Conservation (phyloP, 30 jellyfish, hydroid and myxozoan species). For the Pelagia noctiluca region DNA sequence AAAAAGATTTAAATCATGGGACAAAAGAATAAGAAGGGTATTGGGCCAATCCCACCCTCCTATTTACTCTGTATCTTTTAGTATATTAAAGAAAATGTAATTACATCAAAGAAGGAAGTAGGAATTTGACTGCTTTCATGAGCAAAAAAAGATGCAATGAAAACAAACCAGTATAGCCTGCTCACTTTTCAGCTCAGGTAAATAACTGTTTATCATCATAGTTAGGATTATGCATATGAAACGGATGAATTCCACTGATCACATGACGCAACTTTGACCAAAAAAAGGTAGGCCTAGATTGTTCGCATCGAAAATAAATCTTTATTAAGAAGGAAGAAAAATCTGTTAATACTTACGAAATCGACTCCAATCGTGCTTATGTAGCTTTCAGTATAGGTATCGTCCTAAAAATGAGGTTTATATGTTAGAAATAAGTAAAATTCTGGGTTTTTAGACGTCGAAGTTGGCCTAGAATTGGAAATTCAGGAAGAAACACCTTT, state of each 20-base stretch:
- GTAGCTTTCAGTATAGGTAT: slow-evolving; percentile 98
- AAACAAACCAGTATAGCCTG: not conserved
- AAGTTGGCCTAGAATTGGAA: not conserved
- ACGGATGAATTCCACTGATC: not conserved
- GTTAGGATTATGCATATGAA: not conserved
- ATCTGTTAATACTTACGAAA: slow-evolving; percentile 80
- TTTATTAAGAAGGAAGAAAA: not conserved
- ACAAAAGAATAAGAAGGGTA: too few relatives aligned
- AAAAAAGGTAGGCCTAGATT: slow-evolving; percentile 19
- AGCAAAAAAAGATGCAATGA: too few relatives aligned
- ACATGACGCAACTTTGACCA: not conserved
- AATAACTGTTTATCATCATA: not conserved
- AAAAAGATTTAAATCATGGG: too few relatives aligned
- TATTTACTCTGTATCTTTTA: too few relatives aligned
- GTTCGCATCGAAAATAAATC: not conserved
- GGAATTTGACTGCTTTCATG: not conserved
- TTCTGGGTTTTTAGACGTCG: not conserved
- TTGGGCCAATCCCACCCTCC: too few relatives aligned
- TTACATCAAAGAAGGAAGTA: not conserved
- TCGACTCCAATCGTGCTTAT: slow-evolving; percentile 99
- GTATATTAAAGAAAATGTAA: too few relatives aligned
- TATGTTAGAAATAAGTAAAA: not conserved
- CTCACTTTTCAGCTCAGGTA: not conserved
- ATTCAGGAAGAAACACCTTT: not conserved
- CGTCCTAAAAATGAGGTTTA: slow-evolving; percentile 76